These are phyloP conservation scores for Pyrgus malvae DNA, from an alignment of 2,888 invertebrate genomes.

Conservation along the genomic window DNA sequence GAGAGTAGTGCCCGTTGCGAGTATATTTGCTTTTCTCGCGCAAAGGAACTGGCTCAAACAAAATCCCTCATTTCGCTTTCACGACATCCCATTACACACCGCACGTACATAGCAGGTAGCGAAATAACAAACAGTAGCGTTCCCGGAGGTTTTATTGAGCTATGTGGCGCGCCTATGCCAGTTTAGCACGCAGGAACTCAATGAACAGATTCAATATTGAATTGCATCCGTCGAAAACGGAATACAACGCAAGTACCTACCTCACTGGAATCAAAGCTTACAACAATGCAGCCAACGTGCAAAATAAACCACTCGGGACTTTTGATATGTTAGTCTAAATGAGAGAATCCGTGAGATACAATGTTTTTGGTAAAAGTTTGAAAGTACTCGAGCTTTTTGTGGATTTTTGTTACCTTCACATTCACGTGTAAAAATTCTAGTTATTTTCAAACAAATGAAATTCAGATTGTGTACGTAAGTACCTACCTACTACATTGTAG, in stretches of 20 bases:
- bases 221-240: slow-evolving; percentile 7
- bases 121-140: neutral
- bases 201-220: slow-evolving; percentile 17
- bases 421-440: no score
- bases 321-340: neutral
- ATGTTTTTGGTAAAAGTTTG: no score
- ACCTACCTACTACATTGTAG: no score
- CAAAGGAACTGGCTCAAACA: slow-evolving; percentile 39
- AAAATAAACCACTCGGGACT: neutral
- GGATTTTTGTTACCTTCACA: no score
- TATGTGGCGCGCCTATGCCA: neutral
- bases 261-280: neutral
- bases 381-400: no score
- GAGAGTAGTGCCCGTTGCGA: slow-evolving; percentile 19
- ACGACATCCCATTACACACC: slow-evolving; percentile 18
- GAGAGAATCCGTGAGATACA: neutral
- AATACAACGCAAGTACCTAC: neutral
- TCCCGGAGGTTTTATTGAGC: slow-evolving; percentile 10
- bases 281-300: neutral
- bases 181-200: neutral
- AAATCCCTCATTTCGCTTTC: slow-evolving; percentile 39
- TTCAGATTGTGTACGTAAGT: no score
- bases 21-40: slow-evolving; percentile 40
- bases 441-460: no score
- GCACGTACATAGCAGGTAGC: slow-evolving; percentile 3